Evolutionary conservation across 2,888 invertebrate genomes (phyloP), one percentile per base, ranked within the genome.

Genomic region (Cheilosia urbana): DNA sequence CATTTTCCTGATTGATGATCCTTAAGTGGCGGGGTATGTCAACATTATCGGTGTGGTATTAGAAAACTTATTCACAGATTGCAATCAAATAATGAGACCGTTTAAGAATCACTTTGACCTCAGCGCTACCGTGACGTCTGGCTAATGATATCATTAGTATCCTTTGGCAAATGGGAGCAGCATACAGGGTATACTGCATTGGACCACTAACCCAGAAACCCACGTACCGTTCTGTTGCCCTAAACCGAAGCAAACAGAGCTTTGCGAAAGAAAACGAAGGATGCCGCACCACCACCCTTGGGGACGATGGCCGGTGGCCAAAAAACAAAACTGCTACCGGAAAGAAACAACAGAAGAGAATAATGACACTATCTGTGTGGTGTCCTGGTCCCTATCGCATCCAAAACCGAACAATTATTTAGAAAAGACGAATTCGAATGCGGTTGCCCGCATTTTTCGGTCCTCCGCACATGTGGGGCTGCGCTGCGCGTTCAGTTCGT

Each of bases 41-140:
- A 85, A 81, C 85, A 85, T 85, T 81, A 85, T 85, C 81, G 80
- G 77, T 80, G 85, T 62, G 63, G 72, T 69, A 85, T 80, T 72
- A 85, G 81, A 80, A 85, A 84, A 85, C 71, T 85, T 85, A 76
- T 81, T 37, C 62, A 62, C n/a, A 81, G 81, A 85, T 85, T 81
- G 76, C 85, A 85, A 85, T 85, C 85, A 85, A 85, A 85, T 85
- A 85, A 85, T 85, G 81, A 85, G 80, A 85, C 68, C 80, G 76
- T 81, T 85, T 85, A 85, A 66, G 80, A 81, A 85, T 69, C 80
- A 85, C 77, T 85, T 85, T 81, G 81, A 81, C 85, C 76, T 68
- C 72, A 63, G 42, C 71, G 42, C 71, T 53, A 76, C 55, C 49
- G 76, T 85, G 85, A 77, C 77, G 85, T 80, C 77, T 62, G 71